Evolutionary conservation across 2,888 invertebrate genomes (phyloP).

Genomic region (Chrysina gloriosa): DNA sequence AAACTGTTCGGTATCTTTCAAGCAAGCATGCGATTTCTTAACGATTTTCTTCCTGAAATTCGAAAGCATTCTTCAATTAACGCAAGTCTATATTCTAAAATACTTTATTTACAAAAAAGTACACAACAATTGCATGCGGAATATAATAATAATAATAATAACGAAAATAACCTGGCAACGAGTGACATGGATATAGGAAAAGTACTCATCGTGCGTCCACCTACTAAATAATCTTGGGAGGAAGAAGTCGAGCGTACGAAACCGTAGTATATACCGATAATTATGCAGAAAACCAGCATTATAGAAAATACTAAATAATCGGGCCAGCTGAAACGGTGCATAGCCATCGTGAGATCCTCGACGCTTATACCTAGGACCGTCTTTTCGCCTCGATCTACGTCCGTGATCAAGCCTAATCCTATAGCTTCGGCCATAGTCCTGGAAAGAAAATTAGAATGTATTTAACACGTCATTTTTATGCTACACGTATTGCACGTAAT

Average conservation of each 20-base stretch:
- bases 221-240: slow-evolving; percentile 81
- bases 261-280: slow-evolving; percentile 86
- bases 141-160: slow-evolving; percentile 15
- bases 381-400: slow-evolving; percentile 53
- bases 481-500: no score
- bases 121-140: not conserved
- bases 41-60: no score
- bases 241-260: slow-evolving; percentile 74
- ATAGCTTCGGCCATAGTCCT: slow-evolving; percentile 51
- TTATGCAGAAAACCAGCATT: slow-evolving; percentile 81
- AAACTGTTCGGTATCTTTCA: no score
- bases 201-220: slow-evolving; percentile 83
- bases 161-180: slow-evolving; percentile 76
- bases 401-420: slow-evolving; percentile 50
- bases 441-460: slow-evolving; percentile 1
- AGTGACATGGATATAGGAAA: slow-evolving; percentile 87
- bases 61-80: no score
- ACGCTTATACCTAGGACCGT: slow-evolving; percentile 54
- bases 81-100: no score
- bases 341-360: slow-evolving; percentile 57
- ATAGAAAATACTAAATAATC: slow-evolving; percentile 84
- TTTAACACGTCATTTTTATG: not conserved
- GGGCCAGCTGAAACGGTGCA: slow-evolving; percentile 68
- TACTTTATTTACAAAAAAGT: no score
- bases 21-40: no score